A percentile compares a stretch with the other conserved stretches of the same genome.
These are phyloP conservation scores for Tolmerus cingulatus DNA, from an alignment of 2,888 invertebrate genomes.

Conservation along the genomic window DNA sequence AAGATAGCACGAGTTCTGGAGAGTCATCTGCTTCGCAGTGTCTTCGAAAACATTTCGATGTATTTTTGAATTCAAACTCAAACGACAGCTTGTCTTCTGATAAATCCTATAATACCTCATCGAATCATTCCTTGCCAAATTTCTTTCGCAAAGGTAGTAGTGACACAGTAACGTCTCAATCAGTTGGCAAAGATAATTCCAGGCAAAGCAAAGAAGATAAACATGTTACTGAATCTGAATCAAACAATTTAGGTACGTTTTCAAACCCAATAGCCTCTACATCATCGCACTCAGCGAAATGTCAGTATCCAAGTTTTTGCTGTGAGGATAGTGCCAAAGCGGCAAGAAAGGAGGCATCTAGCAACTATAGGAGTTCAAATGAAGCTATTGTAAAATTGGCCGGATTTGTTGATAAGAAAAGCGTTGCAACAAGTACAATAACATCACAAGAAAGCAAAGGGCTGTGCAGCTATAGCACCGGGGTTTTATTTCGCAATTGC, in stretches of 20 bases:
- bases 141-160: constrained; percentile 49
- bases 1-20: constrained; percentile 16
- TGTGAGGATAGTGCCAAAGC: constrained; percentile 34
- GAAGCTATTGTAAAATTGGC: constrained; percentile 11
- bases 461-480: background rate
- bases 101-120: constrained; percentile 52
- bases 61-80: constrained; percentile 59
- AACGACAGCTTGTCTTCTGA: constrained; percentile 57
- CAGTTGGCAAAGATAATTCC: constrained; percentile 1
- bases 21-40: constrained; percentile 43
- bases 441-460: constrained; percentile 29
- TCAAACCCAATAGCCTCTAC: constrained; percentile 43
- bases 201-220: background rate
- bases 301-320: constrained; percentile 42
- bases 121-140: constrained; percentile 51
- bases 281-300: constrained; percentile 37
- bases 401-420: constrained; percentile 27
- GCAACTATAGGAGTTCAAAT: background rate
- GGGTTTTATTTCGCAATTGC: background rate
- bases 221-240: background rate
- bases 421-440: constrained; percentile 27
- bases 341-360: background rate
- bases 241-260: background rate
- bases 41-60: constrained; percentile 48
- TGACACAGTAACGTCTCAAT: background rate